Evolutionary conservation across 2,113 vertebrate genomes (phyloP).

Genomic region (Toxotes chatareus): DNA sequence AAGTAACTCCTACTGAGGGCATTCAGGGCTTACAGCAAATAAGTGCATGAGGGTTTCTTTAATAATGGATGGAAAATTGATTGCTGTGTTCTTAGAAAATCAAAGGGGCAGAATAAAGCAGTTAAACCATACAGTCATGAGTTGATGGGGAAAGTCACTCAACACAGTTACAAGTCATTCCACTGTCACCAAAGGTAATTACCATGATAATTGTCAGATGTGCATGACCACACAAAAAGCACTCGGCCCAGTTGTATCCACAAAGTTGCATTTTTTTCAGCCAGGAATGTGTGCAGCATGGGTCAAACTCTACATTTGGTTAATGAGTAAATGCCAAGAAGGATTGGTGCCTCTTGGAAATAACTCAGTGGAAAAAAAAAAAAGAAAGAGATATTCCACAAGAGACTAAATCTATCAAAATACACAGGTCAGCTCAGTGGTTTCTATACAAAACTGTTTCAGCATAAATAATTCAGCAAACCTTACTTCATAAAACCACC

Average conservation of each 20-base stretch:
- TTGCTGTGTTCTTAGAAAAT: neutral
- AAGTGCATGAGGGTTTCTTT: neutral
- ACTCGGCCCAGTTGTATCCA: neutral
- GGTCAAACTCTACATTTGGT: conserved; percentile 80
- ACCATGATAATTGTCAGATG: neutral
- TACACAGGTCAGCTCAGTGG: accelerated
- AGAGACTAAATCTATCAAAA: neutral
- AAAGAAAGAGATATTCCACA: neutral
- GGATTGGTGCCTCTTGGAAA: conserved; percentile 46
- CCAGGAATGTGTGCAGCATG: conserved; percentile 56
- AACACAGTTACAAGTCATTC: neutral
- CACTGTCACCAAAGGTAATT: neutral
- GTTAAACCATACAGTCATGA: conserved; percentile 3
- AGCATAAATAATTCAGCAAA: neutral
- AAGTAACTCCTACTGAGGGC: neutral
- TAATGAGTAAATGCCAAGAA: conserved; percentile 81
- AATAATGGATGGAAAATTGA: neutral
- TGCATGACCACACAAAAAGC: neutral
- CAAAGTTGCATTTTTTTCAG: conserved; percentile 10
- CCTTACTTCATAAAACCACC: neutral
- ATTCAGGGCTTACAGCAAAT: neutral
- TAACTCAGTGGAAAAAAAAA: neutral
- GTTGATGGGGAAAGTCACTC: neutral
- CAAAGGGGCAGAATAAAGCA: neutral
- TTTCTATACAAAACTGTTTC: neutral